Evolutionary conservation across 1,140 invertebrate species (phyloP), one percentile per base, ranked within the genome.

Genomic region (Potamilus streckersoni): DNA sequence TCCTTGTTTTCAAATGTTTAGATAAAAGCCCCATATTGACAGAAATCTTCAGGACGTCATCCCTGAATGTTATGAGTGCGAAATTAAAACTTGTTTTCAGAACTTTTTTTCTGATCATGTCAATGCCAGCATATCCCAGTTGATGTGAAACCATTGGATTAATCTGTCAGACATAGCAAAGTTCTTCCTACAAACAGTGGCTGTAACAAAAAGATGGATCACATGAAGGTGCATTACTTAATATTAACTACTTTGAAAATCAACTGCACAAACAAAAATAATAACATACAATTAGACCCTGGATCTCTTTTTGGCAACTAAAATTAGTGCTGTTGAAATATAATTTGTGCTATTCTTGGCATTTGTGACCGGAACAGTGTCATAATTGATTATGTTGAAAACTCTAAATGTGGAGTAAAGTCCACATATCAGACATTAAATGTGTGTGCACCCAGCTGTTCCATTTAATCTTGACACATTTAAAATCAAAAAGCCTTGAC

Each of bases 91-190:
- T n/a, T 59, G 60, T 55, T 58, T 71, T 6, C 69, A n/a, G 58
- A 58, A 59, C 58, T 58, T 71, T 58, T 58, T 23, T 31, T 58
- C 60, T 56, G 69, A 71, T 16, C 20, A 55, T 71, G 69, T 59
- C 27, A 61, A 12, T 19, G 58, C 56, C 17, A 31, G 60, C n/a
- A 59, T 71, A n/a, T 6, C 60, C 1, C 12, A 31, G 69, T 71
- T 55, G 56, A n/a, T 71, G 69, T 71, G 57, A 71, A 71, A 71
- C 69, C n/a, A 23, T 23, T 71, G 49, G 69, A 19, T 71, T n/a
- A 71, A 2, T 15, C 69, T 23, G 60, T 70, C 55, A n/a, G 60
- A 17, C 56, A 70, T 60, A 58, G 19, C n/a, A 58, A 57, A 60
- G 59, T 61, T 61, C 60, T 61, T 61, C 60, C 60, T 19, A 61